Evolutionary conservation across 2,888 invertebrate species (phyloP), one percentile per base, ranked within the genome.

Genomic region (Thysanoteuthis rhombus): DNA sequence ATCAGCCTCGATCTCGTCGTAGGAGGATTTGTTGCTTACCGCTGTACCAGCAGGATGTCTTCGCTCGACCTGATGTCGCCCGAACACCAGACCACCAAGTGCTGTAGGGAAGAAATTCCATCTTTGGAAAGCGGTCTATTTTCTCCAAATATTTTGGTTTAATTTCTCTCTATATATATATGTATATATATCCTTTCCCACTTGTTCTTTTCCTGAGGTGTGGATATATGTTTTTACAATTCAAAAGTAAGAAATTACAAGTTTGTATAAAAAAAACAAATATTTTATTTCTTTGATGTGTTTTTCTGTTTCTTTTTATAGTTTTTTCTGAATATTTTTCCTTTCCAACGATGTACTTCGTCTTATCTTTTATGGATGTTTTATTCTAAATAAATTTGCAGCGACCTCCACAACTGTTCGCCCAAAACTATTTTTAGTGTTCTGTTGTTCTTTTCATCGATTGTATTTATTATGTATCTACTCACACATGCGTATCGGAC

Each of bases 341-440:
- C 52, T 52, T 52, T 52, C 22, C 6, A 52, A 52, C 25, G 6
- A 52, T 16, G 42, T 42, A 42, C 22, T 52, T 52, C 22, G 52
- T 52, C 19, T 75, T 75, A 75, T 75, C 75, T 75, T 75, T 75
- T 75, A 75, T 36, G n/a, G n/a, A 75, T 75, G 75, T 75, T 75
- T 75, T 75, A 36, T 75, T 75, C 75, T 75, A 75, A 75, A 75
- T 75, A 75, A 75, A 75, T 75, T 75, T 75, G 75, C 75, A 75
- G 75, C 75, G 75, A 75, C 75, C 75, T 75, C 75, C 75, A 75
- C 75, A 75, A 75, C 75, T 75, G 75, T 75, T 75, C 75, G 75
- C 75, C 75, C 75, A 75, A 75, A 52, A 75, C 75, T 75, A 75
- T 75, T 36, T 36, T 25, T 75, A 58, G n/a, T 75, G 75, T 75